Base-by-base conservation (phyloP, 2,113 vertebrate species). In the Tapirus terrestris region DNA sequence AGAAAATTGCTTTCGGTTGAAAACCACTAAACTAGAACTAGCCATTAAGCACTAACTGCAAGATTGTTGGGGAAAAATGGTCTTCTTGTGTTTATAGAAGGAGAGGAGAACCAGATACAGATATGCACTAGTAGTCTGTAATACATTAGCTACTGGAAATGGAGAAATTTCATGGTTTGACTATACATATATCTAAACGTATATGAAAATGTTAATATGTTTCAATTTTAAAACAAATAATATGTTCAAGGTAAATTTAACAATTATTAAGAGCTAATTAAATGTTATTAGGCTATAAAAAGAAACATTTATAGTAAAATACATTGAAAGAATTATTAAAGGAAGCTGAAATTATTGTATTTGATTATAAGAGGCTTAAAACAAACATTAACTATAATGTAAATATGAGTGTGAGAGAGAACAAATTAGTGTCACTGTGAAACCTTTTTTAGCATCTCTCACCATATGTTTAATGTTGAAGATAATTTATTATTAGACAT, bases 401-500 rank as follows among this genome's bases (percentile, higher is more conserved):
- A 92, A 87, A 68, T 73, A 51, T n/a, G 77, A 84, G 29, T 81
- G 6, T 88, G 79, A 86, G n/a, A 94, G 79, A 86, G n/a, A 94
- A 51, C 36, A 96, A 86, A 96, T 70, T 53, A 51, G 4, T 77
- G 17, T 80, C 67, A 70, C 36, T 73, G 8, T 73, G 33, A 91
- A 94, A 63, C 80, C 58, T 79, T 75, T 27, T 79, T 96, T 76
- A 94, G 25, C 25, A 79, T 82, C 60, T 82, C 39, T 91, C 72
- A 93, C 29, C 33, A 48, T 89, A 68, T 61, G 43, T 89, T 96
- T 86, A 91, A 89, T 89, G 39, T 56, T 93, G 76, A 83, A 63
- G 76, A 75, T 76, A 60, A 93, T 80, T 94, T 97, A 43, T 91
- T 91, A 88, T 94, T 94, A 82, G 85, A 91, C 13, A 58, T 56